Base-by-base conservation (phyloP, 2,113 vertebrate species). In the Herpailurus yagouaroundi region DNA sequence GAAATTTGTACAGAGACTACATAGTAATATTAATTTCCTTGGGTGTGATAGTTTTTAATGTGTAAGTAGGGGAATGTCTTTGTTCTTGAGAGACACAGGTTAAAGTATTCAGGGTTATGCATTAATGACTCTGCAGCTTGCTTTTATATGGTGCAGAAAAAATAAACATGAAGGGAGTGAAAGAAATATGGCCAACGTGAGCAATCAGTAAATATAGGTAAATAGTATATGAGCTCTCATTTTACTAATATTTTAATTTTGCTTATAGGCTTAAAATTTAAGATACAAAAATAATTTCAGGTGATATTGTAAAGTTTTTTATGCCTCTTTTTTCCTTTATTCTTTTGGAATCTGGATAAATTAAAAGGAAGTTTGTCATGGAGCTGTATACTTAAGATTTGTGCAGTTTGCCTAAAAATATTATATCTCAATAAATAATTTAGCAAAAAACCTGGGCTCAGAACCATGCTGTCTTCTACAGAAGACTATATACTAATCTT, bases 171-270 rank as follows among this genome's bases (percentile, higher is more conserved):
- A 83, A 31, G 7, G 21, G 21, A 64, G 52, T 81, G 50, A 81
- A 52, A 92, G 64, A 87, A 50, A 45, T 29, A 15, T 68, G 31
- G 21, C 19, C 33, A 60, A 13, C 19, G 74, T 45, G 71, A 83
- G 64, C 68, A 86, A 45, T 18, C 31, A 29, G n/a, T 45, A 77
- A 83, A 50, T 77, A 25, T 29, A 80, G 19, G 7, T 64, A 52
- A 57, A 93, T 29, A n/a, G 36, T 55, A 25, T 7, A 63, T 66
- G 16, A 19, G 4, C 84, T 12, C 79, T 91, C 52, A 64, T 81
- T 77, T 84, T 84, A 63, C 21, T 50, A 87, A 33, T 50, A 31
- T 66, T 87, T 94, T 41, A 89, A 73, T 64, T 89, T 91, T 96
- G 31, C 19, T 96, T 14, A 3, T 86, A 85, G 31, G 10, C 82